These are phyloP conservation scores for Antedon mediterranea DNA, from an alignment of 53 echinoderm and acorn worm genomes.

Conservation along the genomic window DNA sequence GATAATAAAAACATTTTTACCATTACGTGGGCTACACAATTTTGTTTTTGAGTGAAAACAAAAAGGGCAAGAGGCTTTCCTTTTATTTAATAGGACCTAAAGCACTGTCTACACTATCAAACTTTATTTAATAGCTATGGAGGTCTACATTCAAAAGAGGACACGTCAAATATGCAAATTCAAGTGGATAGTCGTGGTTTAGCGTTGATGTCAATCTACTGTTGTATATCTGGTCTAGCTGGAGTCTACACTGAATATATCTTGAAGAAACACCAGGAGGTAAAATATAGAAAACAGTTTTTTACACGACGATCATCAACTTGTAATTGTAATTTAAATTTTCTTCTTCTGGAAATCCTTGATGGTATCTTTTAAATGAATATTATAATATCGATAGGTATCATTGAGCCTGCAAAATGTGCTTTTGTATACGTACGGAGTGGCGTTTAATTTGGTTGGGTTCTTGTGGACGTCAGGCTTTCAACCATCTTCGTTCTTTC, in stretches of 20 bases:
- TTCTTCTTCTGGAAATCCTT: no score
- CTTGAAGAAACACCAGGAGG: conserved; percentile 37
- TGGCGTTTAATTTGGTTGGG: conserved; percentile 23
- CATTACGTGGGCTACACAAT: no score
- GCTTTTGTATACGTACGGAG: conserved; percentile 29
- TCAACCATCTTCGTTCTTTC: conserved; percentile 6
- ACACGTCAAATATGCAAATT: background rate
- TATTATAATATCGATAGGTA: no score
- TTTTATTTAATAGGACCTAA: no score
- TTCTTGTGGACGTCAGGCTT: conserved; percentile 4
- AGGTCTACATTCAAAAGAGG: conserved; percentile 3
- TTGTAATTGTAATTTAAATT: no score
- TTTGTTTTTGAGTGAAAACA: no score
- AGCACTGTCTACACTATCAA: no score
- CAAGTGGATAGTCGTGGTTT: conserved; percentile 19
- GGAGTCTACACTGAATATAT: conserved; percentile 51
- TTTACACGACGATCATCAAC: no score
- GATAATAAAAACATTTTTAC: no score
- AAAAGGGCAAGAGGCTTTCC: no score
- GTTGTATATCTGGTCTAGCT: conserved; percentile 31
- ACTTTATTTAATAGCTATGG: conserved; percentile 25
- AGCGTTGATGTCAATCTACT: conserved; percentile 27
- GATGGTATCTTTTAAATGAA: no score
- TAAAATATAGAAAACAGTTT: background rate
- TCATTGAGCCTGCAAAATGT: conserved; percentile 34